These are phyloP conservation scores for Myotis davidii DNA, from an alignment of 2,113 vertebrate genomes.

Conservation along the genomic window DNA sequence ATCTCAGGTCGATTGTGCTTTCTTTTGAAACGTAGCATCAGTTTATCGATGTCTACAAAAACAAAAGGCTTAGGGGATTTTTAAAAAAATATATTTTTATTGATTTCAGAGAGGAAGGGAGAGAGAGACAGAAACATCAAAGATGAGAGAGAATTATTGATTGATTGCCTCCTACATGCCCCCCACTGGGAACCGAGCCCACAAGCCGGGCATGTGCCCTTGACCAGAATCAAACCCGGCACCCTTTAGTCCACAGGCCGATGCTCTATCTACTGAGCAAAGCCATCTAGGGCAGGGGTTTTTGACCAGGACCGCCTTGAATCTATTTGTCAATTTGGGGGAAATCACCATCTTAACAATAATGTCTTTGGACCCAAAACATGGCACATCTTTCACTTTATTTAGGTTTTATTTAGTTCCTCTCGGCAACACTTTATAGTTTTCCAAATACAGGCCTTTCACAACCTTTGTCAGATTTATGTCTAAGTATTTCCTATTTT, in stretches of 20 bases:
- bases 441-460: background rate
- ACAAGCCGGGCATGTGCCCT: no score
- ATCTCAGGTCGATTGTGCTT: background rate
- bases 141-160: no score
- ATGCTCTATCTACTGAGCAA: no score
- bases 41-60: background rate
- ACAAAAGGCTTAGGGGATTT: background rate
- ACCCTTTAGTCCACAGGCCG: no score
- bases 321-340: background rate
- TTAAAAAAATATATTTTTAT: background rate
- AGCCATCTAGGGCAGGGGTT: background rate
- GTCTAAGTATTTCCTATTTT: background rate
- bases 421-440: background rate
- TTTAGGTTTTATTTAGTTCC: background rate
- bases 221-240: no score
- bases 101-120: no score
- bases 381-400: background rate
- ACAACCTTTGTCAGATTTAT: background rate
- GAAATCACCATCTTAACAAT: background rate
- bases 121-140: no score
- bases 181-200: no score
- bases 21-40: background rate
- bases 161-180: no score
- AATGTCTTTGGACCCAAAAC: background rate
- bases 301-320: background rate